Percentiles rank a stretch among this genome's conserved stretches.
These are phyloP conservation scores for Neomonachus schauinslandi DNA, from an alignment of 2,113 vertebrate species.

Conservation along the genomic window DNA sequence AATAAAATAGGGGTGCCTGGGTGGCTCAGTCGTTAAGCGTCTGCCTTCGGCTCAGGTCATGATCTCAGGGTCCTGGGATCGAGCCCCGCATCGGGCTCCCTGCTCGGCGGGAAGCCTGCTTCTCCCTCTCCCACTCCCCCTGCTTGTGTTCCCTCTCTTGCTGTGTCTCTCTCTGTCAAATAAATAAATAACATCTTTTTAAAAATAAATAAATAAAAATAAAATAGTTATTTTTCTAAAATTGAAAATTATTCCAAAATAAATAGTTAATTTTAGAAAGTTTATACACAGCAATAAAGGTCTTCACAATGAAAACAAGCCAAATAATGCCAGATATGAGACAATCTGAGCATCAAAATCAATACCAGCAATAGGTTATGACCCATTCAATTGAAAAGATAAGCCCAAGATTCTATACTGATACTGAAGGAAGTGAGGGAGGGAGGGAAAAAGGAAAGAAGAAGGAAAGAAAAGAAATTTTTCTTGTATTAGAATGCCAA, in stretches of 20 bases:
- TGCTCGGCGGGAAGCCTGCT: no score
- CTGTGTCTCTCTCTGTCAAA: no score
- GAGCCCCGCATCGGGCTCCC: no score
- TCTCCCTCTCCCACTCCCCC: no score
- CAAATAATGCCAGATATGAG: conserved; percentile 10
- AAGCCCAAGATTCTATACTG: not conserved
- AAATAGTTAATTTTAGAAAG: not conserved
- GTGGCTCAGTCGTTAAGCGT: no score
- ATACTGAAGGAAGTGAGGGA: not conserved
- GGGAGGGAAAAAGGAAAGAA: not conserved
- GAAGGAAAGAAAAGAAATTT: not conserved
- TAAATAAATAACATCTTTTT: not conserved
- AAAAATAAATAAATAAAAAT: no score
- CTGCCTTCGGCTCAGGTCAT: no score
- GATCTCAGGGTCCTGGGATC: no score
- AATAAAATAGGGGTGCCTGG: no score
- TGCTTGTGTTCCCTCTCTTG: no score
- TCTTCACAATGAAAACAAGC: conserved; percentile 6
- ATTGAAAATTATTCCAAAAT: not conserved
- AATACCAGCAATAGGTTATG: conserved; percentile 8
- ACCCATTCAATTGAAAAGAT: not conserved
- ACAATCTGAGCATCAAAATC: conserved; percentile 30
- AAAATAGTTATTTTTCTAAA: not conserved
- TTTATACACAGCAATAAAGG: not conserved
- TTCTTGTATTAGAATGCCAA: conserved; percentile 28